These are phyloP conservation scores for Andricus grossulariae DNA, from an alignment of 1,140 invertebrate genomes.

Conservation along the genomic window DNA sequence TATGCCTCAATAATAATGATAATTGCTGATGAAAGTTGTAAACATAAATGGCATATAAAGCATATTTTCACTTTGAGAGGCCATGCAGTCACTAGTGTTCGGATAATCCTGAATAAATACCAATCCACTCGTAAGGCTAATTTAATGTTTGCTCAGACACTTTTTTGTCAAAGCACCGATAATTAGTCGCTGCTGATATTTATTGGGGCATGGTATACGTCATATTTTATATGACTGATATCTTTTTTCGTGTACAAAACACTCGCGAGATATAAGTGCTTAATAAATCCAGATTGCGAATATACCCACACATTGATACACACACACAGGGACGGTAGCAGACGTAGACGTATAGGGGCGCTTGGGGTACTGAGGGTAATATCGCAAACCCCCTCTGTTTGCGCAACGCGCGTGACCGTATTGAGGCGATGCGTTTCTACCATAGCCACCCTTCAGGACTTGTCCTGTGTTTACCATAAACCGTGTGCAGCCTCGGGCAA, in stretches of 20 bases:
- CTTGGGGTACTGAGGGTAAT: conserved; percentile 64
- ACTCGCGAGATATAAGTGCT: conserved; percentile 46
- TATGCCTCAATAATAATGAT: no score
- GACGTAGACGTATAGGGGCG: conserved; percentile 14
- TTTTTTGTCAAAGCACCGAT: no score
- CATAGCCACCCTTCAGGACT: conserved; percentile 52
- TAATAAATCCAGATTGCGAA: conserved; percentile 27
- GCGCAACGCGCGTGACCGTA: conserved; percentile 69
- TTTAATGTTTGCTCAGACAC: no score
- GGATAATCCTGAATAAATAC: no score
- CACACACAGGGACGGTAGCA: conserved; percentile 27
- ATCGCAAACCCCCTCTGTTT: conserved; percentile 72
- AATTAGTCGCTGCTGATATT: not conserved
- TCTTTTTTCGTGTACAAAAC: conserved; percentile 47
- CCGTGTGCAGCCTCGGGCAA: conserved; percentile 63
- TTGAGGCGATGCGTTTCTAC: conserved; percentile 70
- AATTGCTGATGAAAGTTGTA: no score
- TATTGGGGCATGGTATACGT: not conserved
- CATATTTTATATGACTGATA: conserved; percentile 42
- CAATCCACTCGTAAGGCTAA: no score
- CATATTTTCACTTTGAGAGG: no score
- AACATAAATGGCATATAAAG: no score
- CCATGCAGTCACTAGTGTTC: no score
- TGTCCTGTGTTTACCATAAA: conserved; percentile 66
- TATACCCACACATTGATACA: not conserved